Conservation (phyloP, 2,113 vertebrate genomes). For the Lepidothrix coronata region DNA sequence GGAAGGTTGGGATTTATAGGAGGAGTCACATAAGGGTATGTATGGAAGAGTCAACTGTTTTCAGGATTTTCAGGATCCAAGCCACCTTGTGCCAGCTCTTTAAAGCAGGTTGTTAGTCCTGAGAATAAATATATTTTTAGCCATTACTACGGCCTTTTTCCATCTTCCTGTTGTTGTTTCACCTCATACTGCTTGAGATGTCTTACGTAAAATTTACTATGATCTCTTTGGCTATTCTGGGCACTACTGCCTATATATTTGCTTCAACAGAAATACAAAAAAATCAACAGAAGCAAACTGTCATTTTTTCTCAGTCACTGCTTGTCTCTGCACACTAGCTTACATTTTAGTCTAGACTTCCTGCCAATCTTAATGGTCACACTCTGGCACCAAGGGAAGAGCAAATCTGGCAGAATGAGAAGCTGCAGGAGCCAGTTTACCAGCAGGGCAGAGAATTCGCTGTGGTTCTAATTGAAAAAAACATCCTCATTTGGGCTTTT, state of each 20-base stretch:
- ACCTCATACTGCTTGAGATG: neutral
- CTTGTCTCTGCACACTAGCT: neutral
- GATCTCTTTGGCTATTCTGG: neutral
- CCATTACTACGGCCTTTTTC: neutral
- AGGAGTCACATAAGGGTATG: neutral
- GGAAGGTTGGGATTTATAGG: neutral
- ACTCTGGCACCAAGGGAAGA: neutral
- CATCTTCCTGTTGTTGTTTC: neutral
- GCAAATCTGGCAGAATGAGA: conserved; percentile 7
- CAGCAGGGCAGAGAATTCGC: conserved; percentile 24
- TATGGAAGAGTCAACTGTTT: neutral
- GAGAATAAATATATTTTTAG: neutral
- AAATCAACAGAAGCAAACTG: neutral
- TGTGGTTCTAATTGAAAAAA: conserved; percentile 51
- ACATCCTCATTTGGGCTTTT: conserved; percentile 38
- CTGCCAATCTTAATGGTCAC: neutral
- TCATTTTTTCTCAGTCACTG: neutral
- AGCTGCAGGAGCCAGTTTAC: conserved; percentile 13
- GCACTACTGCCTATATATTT: neutral
- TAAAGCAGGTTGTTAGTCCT: neutral
- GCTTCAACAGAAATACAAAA: neutral
- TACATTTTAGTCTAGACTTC: conserved; percentile 6
- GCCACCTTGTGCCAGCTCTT: neutral
- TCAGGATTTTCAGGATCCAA: neutral
- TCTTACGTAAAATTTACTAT: neutral